A percentile compares a stretch with the other conserved stretches of the same genome.
Conservation (phyloP, 1,140 invertebrate genomes). For the Hormaphis cornu region DNA sequence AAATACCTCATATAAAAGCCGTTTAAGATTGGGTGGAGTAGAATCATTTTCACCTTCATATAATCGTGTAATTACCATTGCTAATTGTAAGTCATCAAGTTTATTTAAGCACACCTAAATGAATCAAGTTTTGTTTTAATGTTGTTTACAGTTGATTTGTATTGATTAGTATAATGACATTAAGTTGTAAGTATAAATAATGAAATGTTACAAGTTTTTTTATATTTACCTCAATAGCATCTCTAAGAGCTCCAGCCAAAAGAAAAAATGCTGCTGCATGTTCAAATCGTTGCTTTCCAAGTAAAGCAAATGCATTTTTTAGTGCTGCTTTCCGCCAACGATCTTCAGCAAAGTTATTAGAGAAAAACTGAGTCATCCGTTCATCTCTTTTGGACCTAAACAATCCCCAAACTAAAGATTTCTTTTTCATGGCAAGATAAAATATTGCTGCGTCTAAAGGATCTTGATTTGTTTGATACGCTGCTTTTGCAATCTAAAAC, state of each 20-base stretch:
- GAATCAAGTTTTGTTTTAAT: constrained; percentile 24
- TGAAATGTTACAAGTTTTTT: too few relatives aligned
- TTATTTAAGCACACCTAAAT: constrained; percentile 75
- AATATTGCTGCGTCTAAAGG: constrained; percentile 95
- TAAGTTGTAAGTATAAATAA: background rate
- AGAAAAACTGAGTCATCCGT: constrained; percentile 90
- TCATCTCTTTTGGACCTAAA: constrained; percentile 81
- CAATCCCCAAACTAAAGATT: constrained; percentile 90
- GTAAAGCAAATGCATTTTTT: constrained; percentile 93
- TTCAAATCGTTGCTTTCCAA: constrained; percentile 91
- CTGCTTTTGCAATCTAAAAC: constrained; percentile 68
- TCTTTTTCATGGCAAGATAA: constrained; percentile 98
- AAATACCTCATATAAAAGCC: constrained; percentile 68
- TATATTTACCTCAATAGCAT: constrained; percentile 81
- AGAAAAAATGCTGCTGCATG: constrained; percentile 93
- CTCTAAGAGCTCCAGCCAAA: constrained; percentile 81
- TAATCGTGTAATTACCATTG: constrained; percentile 83
- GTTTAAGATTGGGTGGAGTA: constrained; percentile 60
- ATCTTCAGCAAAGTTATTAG: constrained; percentile 87
- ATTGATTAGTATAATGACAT: background rate
- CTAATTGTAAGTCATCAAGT: constrained; percentile 90
- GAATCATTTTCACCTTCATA: constrained; percentile 74
- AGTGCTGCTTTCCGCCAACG: constrained; percentile 92
- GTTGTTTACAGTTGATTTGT: background rate
- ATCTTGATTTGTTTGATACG: constrained; percentile 81